Conservation (phyloP, 2,888 invertebrate genomes). For the Abrostola triplasia region DNA sequence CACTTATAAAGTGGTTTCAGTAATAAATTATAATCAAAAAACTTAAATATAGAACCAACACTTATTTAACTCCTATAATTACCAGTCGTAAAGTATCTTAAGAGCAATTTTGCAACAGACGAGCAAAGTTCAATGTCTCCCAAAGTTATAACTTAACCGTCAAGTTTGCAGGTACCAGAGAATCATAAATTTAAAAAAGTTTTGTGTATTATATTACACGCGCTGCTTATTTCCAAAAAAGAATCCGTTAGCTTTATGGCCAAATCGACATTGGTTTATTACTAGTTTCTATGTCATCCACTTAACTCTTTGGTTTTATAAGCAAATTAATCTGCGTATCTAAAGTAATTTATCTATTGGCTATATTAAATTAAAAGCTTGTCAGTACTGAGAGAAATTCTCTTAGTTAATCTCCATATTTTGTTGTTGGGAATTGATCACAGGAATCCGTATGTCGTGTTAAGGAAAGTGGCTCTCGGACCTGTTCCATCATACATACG, state of each 20-base stretch:
- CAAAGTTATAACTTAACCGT: conserved; percentile 5
- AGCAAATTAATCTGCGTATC: conserved; percentile 10
- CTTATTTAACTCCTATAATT: conserved; percentile 24
- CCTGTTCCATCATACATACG: conserved; percentile 53
- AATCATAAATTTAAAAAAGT: conserved; percentile 20
- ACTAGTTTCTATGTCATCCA: conserved; percentile 29
- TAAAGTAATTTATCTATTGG: conserved; percentile 26
- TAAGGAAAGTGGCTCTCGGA: conserved; percentile 57
- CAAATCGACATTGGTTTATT: conserved; percentile 17
- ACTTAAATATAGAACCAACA: conserved; percentile 23
- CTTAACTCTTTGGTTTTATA: conserved; percentile 33
- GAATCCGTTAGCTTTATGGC: conserved; percentile 47
- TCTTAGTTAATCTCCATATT: conserved; percentile 27
- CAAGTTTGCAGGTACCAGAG: conserved; percentile 1
- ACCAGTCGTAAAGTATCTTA: conserved; percentile 25
- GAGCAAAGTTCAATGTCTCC: conserved; percentile 44
- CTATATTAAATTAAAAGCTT: conserved; percentile 29
- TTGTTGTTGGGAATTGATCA: conserved; percentile 24
- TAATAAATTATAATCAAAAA: conserved; percentile 15
- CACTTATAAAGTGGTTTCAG: conserved; percentile 20
- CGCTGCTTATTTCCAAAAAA: conserved; percentile 20
- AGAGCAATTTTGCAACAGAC: conserved; percentile 13
- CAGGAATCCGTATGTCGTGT: conserved; percentile 42
- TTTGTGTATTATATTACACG: conserved; percentile 21
- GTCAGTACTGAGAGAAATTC: conserved; percentile 14